A percentile compares a stretch with the other conserved stretches of the same genome.
Evolutionary conservation across 2,113 vertebrate species (phyloP).

Genomic region (Neotragus pygmaeus): DNA sequence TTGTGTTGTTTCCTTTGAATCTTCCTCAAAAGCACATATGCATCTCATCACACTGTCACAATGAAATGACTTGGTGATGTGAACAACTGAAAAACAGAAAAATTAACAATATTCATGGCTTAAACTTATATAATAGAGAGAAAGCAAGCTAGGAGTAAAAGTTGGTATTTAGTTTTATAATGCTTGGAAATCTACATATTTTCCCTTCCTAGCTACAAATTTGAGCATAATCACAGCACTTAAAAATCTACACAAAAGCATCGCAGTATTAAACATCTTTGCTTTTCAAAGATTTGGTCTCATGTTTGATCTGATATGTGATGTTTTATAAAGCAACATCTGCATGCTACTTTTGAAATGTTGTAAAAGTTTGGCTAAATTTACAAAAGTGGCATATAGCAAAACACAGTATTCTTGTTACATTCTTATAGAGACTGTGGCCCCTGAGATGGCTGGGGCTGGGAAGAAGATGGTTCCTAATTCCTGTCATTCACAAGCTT

Average conservation of each 20-base stretch:
- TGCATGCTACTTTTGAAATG: neutral
- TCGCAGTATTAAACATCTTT: neutral
- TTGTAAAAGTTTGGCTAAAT: neutral
- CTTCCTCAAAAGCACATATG: neutral
- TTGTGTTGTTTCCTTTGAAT: neutral
- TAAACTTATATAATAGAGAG: neutral
- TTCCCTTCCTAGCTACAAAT: neutral
- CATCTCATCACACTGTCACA: neutral
- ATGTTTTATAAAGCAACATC: neutral
- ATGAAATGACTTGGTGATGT: neutral
- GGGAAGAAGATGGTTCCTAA: neutral
- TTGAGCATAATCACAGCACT: neutral
- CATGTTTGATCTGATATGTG: neutral
- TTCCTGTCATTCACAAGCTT: conserved; percentile 22
- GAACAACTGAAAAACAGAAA: neutral
- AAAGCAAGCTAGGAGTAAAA: neutral
- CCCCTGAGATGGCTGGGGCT: neutral
- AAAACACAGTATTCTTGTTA: neutral
- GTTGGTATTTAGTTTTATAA: neutral
- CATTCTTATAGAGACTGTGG: neutral
- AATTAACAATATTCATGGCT: neutral
- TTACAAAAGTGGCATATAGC: neutral
- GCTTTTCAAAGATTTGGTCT: neutral
- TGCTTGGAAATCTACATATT: neutral
- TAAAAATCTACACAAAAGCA: neutral